A percentile compares a stretch with the other conserved stretches of the same genome.
Conservation (phyloP, 1,140 invertebrate species). For the Zophobas atratus region DNA sequence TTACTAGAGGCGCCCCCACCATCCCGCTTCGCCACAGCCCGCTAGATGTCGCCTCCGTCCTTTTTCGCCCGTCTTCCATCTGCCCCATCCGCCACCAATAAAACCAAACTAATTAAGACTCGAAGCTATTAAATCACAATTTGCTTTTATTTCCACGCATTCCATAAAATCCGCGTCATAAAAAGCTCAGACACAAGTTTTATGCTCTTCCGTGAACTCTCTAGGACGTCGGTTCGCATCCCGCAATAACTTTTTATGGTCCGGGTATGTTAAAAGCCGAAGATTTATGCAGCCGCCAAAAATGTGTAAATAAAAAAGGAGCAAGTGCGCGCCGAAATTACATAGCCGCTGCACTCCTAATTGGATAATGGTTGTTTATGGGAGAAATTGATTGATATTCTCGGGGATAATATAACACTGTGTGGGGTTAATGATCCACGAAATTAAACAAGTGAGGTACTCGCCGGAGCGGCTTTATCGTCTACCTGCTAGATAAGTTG, state of each 20-base stretch:
- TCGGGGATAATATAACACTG: conserved; percentile 21
- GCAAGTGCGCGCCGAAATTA: background rate
- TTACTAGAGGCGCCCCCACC: too few species aligned
- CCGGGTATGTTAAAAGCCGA: background rate
- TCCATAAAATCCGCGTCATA: background rate
- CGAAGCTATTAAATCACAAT: background rate
- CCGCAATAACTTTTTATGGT: conserved; percentile 25
- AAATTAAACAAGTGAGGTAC: conserved; percentile 39
- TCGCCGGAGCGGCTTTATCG: conserved; percentile 18
- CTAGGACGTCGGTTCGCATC: background rate
- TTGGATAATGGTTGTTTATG: conserved; percentile 8
- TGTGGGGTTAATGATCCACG: conserved; percentile 37
- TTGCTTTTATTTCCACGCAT: conserved; percentile 25
- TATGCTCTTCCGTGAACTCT: background rate
- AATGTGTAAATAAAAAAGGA: background rate
- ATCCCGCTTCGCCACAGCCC: too few species aligned
- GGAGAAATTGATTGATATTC: conserved; percentile 4
- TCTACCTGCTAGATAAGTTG: conserved; percentile 40
- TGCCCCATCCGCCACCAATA: background rate
- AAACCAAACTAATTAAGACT: conserved; percentile 7
- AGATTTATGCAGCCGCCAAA: background rate
- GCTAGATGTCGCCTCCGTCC: too few species aligned
- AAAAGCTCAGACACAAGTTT: background rate
- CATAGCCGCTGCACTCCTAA: background rate
- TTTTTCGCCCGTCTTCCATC: background rate